phyloP scores from a whole-genome alignment of 2,113 vertebrate species.

The Engystomops pustulosus region DNA sequence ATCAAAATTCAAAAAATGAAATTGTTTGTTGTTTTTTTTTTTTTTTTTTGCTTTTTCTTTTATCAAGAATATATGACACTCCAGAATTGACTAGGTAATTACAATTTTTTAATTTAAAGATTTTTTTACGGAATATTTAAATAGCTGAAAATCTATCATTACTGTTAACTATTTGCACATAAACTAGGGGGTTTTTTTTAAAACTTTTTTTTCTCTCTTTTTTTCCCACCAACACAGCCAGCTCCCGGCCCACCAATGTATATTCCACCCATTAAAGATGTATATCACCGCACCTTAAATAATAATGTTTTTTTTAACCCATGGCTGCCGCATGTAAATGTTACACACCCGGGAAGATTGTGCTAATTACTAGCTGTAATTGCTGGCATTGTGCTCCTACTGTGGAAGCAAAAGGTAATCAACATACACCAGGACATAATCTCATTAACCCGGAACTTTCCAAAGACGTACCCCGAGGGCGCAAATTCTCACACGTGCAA shows the following conservation, averaged over 20 bases:
- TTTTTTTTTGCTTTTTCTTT: too few relatives aligned
- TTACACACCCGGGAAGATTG: background rate
- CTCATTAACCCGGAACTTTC: slow-evolving; percentile 16
- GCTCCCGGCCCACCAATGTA: background rate
- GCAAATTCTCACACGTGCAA: slow-evolving; percentile 1
- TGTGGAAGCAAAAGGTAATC: background rate
- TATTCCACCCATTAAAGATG: slow-evolving; percentile 3
- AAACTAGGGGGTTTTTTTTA: background rate
- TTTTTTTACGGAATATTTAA: too few relatives aligned
- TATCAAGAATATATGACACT: too few relatives aligned
- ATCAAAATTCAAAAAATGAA: too few relatives aligned
- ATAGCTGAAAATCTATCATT: too few relatives aligned
- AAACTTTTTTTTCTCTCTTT: background rate
- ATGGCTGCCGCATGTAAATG: background rate
- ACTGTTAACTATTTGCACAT: too few relatives aligned
- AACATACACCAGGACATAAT: slow-evolving; percentile 23
- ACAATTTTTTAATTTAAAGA: too few relatives aligned
- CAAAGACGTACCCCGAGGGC: background rate
- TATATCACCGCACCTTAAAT: background rate
- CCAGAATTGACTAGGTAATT: too few relatives aligned
- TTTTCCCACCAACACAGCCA: background rate
- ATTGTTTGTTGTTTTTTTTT: too few relatives aligned
- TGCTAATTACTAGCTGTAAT: slow-evolving; percentile 1
- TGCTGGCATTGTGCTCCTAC: background rate
- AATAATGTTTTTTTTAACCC: background rate